Base-by-base conservation (phyloP, 1,140 invertebrate genomes). In the Stenopsyche tienmushanensis region DNA sequence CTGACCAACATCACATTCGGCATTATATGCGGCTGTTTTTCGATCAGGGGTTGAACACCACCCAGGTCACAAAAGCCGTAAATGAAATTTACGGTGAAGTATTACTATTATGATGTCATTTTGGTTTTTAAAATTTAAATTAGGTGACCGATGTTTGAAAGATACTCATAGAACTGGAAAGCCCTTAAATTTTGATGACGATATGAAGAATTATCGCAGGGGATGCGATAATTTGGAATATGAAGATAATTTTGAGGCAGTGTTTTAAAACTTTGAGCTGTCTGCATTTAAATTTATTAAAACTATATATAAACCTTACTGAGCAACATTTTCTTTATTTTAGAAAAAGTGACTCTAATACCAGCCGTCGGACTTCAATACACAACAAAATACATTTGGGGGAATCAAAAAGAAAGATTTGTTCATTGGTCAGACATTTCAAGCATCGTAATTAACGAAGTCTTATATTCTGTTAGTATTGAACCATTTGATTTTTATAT, bases 301-400 rank as follows among this genome's bases (percentile, higher is more conserved):
- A 44, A 18, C 2, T 50, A 20, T 50, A 10, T 50, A 21, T 21
- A 5, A 13, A 50, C 47, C 15, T 18, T 34, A 7, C 29, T 34
- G 5, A 34, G 29, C 13, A 13, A 3, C 18, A 2, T 50, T 5
- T 26, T 45, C 29, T 60, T 21, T 29, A 23, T 70, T 70, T 44
- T 23, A 70, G 68, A 70, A 59, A 60, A 39, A 9, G 59, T 66
- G 21, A 15, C 60, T 18, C 39, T 66, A 10, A 64, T 70, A 41
- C 68, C 68, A 23, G 54, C 29, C 17, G 55, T 70, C 34, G 68
- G 68, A 15, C 21, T 70, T 1, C 68, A 70, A 47, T 64, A 70
- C 24, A 64, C 60, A 13, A 66, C 45, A 2, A 50, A 70, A 24
- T 66, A 64, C 47, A 41, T 41, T 20, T 60, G 42, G 2, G 58